A percentile compares a stretch with the other conserved stretches of the same genome.
phyloP scores from a whole-genome alignment of 2,888 invertebrate species.

The Acheta domesticus region DNA sequence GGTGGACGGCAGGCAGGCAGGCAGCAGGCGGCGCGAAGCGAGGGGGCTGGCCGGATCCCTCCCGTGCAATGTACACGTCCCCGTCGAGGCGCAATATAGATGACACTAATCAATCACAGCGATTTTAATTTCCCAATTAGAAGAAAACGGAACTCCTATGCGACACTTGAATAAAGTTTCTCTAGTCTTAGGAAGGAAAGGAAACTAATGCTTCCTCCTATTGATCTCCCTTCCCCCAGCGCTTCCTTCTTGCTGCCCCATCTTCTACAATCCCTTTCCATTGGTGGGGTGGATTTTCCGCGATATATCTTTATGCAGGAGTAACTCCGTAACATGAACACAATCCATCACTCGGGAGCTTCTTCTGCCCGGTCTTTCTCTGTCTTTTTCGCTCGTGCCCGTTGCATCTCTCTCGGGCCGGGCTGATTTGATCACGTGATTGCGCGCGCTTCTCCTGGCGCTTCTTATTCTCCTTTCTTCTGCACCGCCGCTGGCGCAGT shows the following conservation, averaged over 20 bases:
- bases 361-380: not conserved
- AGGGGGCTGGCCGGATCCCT: not conserved
- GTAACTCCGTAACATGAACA: conserved; percentile 9
- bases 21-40: not conserved
- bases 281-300: conserved; percentile 9
- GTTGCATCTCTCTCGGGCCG: conserved; percentile 10
- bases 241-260: not conserved
- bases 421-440: conserved; percentile 24
- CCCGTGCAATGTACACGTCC: not conserved
- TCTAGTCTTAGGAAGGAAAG: not conserved
- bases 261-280: not conserved
- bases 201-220: conserved; percentile 11
- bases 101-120: conserved; percentile 18
- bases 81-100: not conserved
- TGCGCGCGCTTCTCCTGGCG: conserved; percentile 18
- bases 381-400: conserved; percentile 18
- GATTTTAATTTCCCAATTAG: conserved; percentile 18
- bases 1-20: not conserved
- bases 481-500: not conserved
- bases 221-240: not conserved
- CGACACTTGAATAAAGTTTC: conserved; percentile 18
- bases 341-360: conserved; percentile 18
- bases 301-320: conserved; percentile 7
- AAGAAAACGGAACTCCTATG: conserved; percentile 18
- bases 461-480: conserved; percentile 22